A percentile compares a stretch with the other conserved stretches of the same genome.
These are phyloP conservation scores for Dioctria rufipes DNA, from an alignment of 2,888 invertebrate genomes.

Conservation along the genomic window DNA sequence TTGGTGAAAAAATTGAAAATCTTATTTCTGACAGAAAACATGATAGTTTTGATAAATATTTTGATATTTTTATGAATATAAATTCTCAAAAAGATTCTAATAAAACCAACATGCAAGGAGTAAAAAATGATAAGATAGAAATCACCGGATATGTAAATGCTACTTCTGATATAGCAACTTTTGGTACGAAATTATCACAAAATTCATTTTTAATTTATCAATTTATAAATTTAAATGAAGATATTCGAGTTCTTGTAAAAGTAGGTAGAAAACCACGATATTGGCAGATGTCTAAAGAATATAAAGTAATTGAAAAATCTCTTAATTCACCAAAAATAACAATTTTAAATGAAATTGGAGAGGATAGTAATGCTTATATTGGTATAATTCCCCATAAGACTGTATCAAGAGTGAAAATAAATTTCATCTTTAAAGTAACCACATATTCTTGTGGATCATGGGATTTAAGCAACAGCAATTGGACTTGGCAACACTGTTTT, in stretches of 20 bases:
- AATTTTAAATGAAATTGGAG: not conserved
- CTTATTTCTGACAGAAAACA: not conserved
- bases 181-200: conserved; percentile 57
- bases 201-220: conserved; percentile 60
- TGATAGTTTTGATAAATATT: not conserved
- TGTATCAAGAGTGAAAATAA: not conserved
- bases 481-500: conserved; percentile 38
- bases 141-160: conserved; percentile 56
- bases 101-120: not conserved
- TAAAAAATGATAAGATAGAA: not conserved
- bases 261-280: conserved; percentile 59
- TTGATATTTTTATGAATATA: conserved; percentile 21
- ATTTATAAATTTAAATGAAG: conserved; percentile 53
- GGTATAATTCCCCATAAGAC: conserved; percentile 6
- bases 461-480: conserved; percentile 15
- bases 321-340: not conserved
- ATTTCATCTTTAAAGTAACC: conserved; percentile 43
- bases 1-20: conserved; percentile 42
- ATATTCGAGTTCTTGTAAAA: conserved; percentile 59
- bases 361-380: conserved; percentile 19
- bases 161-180: conserved; percentile 61
- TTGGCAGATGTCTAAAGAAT: conserved; percentile 55
- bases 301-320: conserved; percentile 15
- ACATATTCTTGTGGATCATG: conserved; percentile 50
- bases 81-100: not conserved